A percentile compares a stretch with the other conserved stretches of the same genome.
These are phyloP conservation scores for Pollenia labialis DNA, from an alignment of 2,888 invertebrate genomes.

Conservation along the genomic window DNA sequence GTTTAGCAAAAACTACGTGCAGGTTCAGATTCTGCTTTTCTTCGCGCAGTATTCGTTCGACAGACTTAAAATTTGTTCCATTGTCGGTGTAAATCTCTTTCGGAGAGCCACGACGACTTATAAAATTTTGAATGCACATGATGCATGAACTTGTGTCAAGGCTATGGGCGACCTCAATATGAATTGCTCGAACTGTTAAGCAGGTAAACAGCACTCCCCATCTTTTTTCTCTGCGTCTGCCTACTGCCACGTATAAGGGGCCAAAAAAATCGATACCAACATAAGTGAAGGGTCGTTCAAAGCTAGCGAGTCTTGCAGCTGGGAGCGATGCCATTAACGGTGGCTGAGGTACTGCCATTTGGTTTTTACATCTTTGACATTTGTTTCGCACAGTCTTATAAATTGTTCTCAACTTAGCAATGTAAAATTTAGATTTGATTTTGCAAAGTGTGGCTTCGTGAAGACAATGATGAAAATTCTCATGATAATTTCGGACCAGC, in stretches of 20 bases:
- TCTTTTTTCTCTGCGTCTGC: slow-evolving; percentile 70
- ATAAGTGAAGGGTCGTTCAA: slow-evolving; percentile 72
- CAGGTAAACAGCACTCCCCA: slow-evolving; percentile 74
- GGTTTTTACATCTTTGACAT: no score
- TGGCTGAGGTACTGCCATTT: no score
- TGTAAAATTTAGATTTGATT: no score
- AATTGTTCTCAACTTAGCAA: no score
- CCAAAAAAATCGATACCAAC: slow-evolving; percentile 74
- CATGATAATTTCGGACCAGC: no score
- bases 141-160: slow-evolving; percentile 70
- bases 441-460: no score
- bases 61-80: slow-evolving; percentile 51
- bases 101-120: no score
- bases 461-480: no score
- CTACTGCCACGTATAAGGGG: slow-evolving; percentile 62
- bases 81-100: slow-evolving; percentile 49
- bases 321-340: slow-evolving; percentile 7
- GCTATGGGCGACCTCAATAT: slow-evolving; percentile 69
- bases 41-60: slow-evolving; percentile 15
- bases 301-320: slow-evolving; percentile 62
- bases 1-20: no score
- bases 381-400: no score
- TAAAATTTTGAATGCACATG: slow-evolving; percentile 58
- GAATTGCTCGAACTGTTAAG: slow-evolving; percentile 68
- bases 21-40: no score